Evolutionary conservation across 1,140 invertebrate species (phyloP), one percentile per base, ranked within the genome.

Genomic region (Venturia canescens): DNA sequence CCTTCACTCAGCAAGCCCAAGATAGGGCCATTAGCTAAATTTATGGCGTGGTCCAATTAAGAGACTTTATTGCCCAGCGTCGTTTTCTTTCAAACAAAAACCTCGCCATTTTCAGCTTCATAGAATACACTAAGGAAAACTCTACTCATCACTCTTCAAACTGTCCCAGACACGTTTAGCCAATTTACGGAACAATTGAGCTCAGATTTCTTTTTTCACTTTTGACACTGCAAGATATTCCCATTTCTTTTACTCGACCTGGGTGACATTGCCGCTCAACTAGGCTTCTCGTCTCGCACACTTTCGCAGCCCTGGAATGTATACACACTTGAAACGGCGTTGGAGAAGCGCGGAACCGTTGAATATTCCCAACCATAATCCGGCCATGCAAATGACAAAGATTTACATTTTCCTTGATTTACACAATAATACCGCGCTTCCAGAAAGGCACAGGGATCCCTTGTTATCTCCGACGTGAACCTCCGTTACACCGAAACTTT

Each of bases 361-460:
- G 83, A 88, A 87, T 87, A 84, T 86, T 84, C 75, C 63, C 66
- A 53, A 53, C 31, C 70, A 74, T 88, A 85, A 86, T 84, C 70
- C 82, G 48, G 57, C 80, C 67, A 88, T 88, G 87, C 84, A 88
- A 88, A 88, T 88, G 83, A 79, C 78, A 82, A 85, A 83, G 81
- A 89, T 88, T 88, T 85, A 83, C 85, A 89, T 89, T 84, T 87
- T 78, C 79, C 85, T 86, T 87, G 82, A 86, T 87, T 88, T 86
- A 78, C 86, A 84, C 86, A 88, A 88, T 86, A 87, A 89, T 86
- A 79, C n/a, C n/a, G 78, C 48, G 50, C 27, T 21, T 57, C 50
- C 60, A 63, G 77, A 66, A 50, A 57, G 27, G 18, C 26, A 11
- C n/a, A 38, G 72, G 27, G 60, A 81, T 77, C 67, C 71, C 63